Conservation (phyloP, 2,888 invertebrate genomes). For the Panzeria rudis region DNA sequence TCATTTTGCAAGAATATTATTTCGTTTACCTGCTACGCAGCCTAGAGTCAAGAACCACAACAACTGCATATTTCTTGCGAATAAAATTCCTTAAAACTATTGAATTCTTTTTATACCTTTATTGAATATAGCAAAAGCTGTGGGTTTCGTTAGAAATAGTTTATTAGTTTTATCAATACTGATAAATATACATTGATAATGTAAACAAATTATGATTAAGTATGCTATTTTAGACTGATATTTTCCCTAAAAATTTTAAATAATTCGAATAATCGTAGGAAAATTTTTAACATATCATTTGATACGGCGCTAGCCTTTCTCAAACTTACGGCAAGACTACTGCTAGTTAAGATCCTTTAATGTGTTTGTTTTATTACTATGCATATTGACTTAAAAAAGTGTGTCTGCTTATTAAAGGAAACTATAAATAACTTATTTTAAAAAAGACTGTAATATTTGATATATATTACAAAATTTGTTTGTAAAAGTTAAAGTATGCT, state of each 20-base stretch:
- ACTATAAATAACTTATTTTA: too few species aligned
- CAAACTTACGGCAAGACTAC: too few species aligned
- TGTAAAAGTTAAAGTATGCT: too few species aligned
- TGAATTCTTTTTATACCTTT: background rate
- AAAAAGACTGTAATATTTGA: too few species aligned
- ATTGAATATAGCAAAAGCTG: background rate
- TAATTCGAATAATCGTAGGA: background rate
- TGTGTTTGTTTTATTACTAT: too few species aligned
- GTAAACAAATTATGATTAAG: background rate
- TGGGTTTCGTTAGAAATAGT: background rate
- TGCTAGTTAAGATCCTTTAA: too few species aligned
- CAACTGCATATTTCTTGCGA: background rate
- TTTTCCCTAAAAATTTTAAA: background rate
- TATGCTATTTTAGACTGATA: background rate
- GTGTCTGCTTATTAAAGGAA: too few species aligned
- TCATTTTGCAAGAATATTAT: background rate
- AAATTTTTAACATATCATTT: too few species aligned
- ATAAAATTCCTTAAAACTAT: background rate
- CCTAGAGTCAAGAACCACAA: background rate
- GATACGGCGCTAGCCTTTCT: too few species aligned
- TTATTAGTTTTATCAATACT: background rate
- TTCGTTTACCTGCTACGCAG: conserved; percentile 54
- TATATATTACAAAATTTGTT: too few species aligned
- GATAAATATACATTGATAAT: background rate
- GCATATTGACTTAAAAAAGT: too few species aligned